These are phyloP conservation scores for Toxonevra muliebris DNA, from an alignment of 2,888 invertebrate genomes.

Conservation along the genomic window DNA sequence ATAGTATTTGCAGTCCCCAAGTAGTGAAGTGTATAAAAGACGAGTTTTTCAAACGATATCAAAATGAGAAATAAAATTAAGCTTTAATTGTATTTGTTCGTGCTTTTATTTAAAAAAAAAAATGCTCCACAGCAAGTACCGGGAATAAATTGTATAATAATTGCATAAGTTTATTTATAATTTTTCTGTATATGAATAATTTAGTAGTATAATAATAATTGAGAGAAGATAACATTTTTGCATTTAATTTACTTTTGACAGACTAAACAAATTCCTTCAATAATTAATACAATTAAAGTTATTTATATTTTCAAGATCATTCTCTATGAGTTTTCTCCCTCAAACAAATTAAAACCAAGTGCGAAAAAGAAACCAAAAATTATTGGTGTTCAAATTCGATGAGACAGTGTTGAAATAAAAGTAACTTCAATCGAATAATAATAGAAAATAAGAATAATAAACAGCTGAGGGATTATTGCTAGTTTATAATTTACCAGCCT, in stretches of 20 bases:
- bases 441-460: constrained; percentile 11
- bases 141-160: neutral
- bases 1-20: constrained; percentile 73
- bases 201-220: no score
- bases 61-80: constrained; percentile 2
- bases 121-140: neutral
- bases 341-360: no score
- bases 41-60: constrained; percentile 62
- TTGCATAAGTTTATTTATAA: neutral
- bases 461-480: neutral
- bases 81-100: neutral
- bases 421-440: no score
- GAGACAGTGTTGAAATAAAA: no score
- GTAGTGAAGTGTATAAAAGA: constrained; percentile 69
- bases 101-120: neutral
- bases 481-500: constrained; percentile 58
- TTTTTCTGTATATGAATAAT: no score
- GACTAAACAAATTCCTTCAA: no score
- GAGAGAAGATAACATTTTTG: no score
- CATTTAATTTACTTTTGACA: neutral
- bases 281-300: no score
- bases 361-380: no score
- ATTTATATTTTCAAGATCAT: no score
- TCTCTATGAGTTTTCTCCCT: no score
- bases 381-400: neutral